These are phyloP conservation scores for Campylorhamphus procurvoides DNA, from an alignment of 2,113 vertebrate species.

Conservation along the genomic window DNA sequence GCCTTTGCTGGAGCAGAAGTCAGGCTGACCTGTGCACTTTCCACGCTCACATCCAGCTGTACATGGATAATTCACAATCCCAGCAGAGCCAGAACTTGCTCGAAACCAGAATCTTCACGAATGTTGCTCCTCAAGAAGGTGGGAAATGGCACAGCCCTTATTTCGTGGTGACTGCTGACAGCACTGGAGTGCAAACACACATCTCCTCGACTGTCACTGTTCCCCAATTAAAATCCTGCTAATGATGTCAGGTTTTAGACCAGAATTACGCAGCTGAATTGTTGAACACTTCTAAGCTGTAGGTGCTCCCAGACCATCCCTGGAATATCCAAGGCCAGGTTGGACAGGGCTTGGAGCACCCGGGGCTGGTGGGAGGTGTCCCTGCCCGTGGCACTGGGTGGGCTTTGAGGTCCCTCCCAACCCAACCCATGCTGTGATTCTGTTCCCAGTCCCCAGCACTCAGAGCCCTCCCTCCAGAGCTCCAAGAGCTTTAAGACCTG, in stretches of 20 bases:
- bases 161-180: neutral
- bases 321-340: neutral
- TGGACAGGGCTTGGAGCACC: neutral
- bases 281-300: neutral
- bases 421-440: neutral
- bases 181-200: neutral
- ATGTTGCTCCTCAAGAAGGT: neutral
- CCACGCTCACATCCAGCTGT: neutral
- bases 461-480: neutral
- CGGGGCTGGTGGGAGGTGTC: neutral
- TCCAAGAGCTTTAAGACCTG: neutral
- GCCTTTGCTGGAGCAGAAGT: neutral
- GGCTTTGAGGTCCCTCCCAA: neutral
- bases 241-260: neutral
- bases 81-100: neutral
- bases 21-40: neutral
- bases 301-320: neutral
- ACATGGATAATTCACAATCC: neutral
- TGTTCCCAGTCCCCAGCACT: neutral
- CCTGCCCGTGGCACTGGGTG: neutral
- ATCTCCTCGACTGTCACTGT: neutral
- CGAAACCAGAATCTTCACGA: neutral
- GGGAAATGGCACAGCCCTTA: neutral
- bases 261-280: neutral
- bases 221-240: neutral